These are phyloP conservation scores for Micoletzkya japonica DNA, from an alignment of 2,888 invertebrate species.

Conservation along the genomic window DNA sequence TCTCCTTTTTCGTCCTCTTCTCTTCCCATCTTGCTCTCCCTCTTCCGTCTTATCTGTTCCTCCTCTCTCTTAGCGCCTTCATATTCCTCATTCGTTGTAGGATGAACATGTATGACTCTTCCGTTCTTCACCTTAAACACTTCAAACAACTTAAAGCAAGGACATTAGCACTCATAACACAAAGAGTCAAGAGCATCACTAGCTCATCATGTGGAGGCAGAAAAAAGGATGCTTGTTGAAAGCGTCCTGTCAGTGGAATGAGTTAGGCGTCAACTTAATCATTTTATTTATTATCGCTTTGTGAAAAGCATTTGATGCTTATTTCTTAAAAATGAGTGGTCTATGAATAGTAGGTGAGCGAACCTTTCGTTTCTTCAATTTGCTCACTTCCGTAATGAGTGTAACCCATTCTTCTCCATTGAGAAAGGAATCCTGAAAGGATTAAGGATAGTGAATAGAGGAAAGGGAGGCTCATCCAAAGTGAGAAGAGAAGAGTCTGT, in stretches of 20 bases:
- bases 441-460: too few relatives aligned
- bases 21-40: background rate
- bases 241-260: too few relatives aligned
- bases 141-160: background rate
- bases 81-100: background rate
- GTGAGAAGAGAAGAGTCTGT: background rate
- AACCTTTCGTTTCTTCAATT: constrained; percentile 26
- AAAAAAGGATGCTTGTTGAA: too few relatives aligned
- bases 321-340: too few relatives aligned
- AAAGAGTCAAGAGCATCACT: too few relatives aligned
- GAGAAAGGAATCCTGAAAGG: constrained; percentile 2
- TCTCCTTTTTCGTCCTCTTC: background rate
- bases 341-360: background rate
- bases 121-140: constrained; percentile 13
- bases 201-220: too few relatives aligned
- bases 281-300: too few relatives aligned
- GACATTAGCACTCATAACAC: too few relatives aligned
- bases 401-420: constrained; percentile 26
- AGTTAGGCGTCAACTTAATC: too few relatives aligned
- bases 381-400: constrained; percentile 8
- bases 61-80: background rate
- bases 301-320: too few relatives aligned
- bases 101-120: constrained; percentile 20
- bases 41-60: background rate
- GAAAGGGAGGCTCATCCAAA: background rate